Evolutionary conservation across 2,888 invertebrate species (phyloP).

Genomic region (Andrena fulva): DNA sequence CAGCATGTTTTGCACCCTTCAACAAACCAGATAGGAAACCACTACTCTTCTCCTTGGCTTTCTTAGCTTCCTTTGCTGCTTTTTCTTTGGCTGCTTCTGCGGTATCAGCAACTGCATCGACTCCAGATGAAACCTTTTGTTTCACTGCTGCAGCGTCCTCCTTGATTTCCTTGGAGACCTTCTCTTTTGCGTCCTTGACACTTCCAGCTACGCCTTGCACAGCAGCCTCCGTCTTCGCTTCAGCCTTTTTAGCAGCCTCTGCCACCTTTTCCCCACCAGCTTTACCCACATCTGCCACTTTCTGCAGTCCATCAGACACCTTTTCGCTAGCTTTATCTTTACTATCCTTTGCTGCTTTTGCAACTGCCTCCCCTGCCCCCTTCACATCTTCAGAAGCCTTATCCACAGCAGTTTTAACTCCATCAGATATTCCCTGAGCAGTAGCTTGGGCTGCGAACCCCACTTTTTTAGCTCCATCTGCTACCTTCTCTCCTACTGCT

Average conservation of each 20-base stretch:
- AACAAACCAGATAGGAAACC: slow-evolving; percentile 72
- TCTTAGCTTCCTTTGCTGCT: slow-evolving; percentile 66
- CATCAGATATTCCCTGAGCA: slow-evolving; percentile 27
- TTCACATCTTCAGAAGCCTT: slow-evolving; percentile 43
- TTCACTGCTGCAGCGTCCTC: slow-evolving; percentile 63
- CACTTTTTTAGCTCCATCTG: slow-evolving; percentile 77
- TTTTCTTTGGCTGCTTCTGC: slow-evolving; percentile 62
- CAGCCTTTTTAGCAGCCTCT: slow-evolving; percentile 80
- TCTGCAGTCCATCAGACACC: slow-evolving; percentile 50
- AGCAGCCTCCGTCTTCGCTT: slow-evolving; percentile 79
- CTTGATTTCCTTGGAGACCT: slow-evolving; percentile 79
- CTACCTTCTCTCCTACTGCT: slow-evolving; percentile 85
- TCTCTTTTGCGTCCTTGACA: slow-evolving; percentile 58
- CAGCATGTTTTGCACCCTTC: slow-evolving; percentile 66
- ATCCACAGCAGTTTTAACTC: slow-evolving; percentile 51
- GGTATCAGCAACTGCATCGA: slow-evolving; percentile 58
- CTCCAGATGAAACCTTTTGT: slow-evolving; percentile 59
- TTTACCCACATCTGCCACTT: slow-evolving; percentile 37
- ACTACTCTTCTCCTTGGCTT: slow-evolving; percentile 71
- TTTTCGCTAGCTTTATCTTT: slow-evolving; percentile 61
- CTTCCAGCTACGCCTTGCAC: slow-evolving; percentile 84
- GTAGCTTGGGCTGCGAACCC: neutral
- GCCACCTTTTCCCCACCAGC: slow-evolving; percentile 49
- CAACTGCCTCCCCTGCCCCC: slow-evolving; percentile 43
- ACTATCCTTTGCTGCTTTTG: slow-evolving; percentile 42